Conservation (phyloP, 2,888 invertebrate species). For the Drosophila greeni region DNA sequence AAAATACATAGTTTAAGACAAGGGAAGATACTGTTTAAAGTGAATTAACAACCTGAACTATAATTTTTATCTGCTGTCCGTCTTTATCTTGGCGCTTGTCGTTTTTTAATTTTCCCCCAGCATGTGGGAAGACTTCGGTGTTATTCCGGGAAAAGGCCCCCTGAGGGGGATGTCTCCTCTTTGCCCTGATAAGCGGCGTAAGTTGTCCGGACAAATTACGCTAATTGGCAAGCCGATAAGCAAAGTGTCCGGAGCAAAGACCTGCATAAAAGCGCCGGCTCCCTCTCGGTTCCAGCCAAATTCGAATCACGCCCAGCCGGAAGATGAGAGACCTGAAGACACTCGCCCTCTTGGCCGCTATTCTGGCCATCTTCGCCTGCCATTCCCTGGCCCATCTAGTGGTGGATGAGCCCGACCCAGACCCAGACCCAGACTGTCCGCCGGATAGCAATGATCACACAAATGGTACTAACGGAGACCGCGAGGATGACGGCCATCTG, state of each 20-base stretch:
- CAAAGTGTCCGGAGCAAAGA: slow-evolving; percentile 32
- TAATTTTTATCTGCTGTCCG: not conserved
- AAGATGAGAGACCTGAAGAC: slow-evolving; percentile 44
- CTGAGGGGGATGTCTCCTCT: no score
- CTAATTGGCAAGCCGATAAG: slow-evolving; percentile 39
- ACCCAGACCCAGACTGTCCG: slow-evolving; percentile 10
- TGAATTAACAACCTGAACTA: not conserved
- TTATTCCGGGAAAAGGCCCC: slow-evolving; percentile 3
- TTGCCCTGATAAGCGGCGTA: slow-evolving; percentile 11
- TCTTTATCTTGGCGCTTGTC: slow-evolving; percentile 18
- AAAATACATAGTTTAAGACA: not conserved
- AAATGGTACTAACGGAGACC: not conserved
- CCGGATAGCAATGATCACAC: not conserved
- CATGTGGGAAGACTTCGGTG: not conserved
- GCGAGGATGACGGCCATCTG: slow-evolving; percentile 11
- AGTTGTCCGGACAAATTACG: slow-evolving; percentile 21
- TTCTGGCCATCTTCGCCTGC: slow-evolving; percentile 22
- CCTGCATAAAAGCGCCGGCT: slow-evolving; percentile 52
- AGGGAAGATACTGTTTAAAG: not conserved
- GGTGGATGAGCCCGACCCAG: not conserved
- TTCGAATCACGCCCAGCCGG: slow-evolving; percentile 15
- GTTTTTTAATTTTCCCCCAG: not conserved
- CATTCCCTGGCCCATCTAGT: not conserved
- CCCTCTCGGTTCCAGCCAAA: not conserved
- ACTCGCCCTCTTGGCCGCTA: slow-evolving; percentile 25